Percentiles rank a stretch among this genome's conserved stretches.
phyloP scores from a whole-genome alignment of 2,888 invertebrate species.

The Lasius platythorax region DNA sequence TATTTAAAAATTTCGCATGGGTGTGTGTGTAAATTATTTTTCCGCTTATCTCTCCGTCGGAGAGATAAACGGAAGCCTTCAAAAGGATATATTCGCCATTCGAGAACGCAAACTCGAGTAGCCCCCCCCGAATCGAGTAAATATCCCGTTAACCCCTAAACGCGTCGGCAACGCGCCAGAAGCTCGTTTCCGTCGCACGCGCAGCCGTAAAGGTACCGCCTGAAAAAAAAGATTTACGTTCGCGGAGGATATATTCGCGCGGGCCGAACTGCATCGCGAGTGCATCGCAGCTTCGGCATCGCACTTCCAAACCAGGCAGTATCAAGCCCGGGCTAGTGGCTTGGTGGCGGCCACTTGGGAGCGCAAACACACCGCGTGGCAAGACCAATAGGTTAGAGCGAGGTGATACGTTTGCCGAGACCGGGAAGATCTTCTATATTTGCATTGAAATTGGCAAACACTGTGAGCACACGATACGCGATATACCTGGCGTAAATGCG shows the following conservation, averaged over 20 bases:
- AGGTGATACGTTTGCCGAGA: slow-evolving; percentile 75
- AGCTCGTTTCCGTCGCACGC: slow-evolving; percentile 22
- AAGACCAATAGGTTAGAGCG: slow-evolving; percentile 69
- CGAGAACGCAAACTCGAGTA: background rate
- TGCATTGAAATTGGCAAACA: slow-evolving; percentile 82
- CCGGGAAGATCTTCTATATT: slow-evolving; percentile 76
- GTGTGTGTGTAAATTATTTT: background rate
- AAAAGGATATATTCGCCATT: background rate
- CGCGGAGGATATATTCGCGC: slow-evolving; percentile 24
- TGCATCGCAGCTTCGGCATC: slow-evolving; percentile 17
- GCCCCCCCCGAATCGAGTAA: slow-evolving; percentile 31
- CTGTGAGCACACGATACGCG: slow-evolving; percentile 45
- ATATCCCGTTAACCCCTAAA: slow-evolving; percentile 34
- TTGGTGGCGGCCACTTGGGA: slow-evolving; percentile 57
- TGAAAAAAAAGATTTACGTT: slow-evolving; percentile 88
- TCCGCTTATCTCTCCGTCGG: background rate
- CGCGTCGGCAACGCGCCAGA: slow-evolving; percentile 39
- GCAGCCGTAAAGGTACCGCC: slow-evolving; percentile 3
- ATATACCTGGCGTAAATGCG: slow-evolving; percentile 25
- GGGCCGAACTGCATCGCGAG: slow-evolving; percentile 49
- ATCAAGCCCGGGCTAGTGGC: slow-evolving; percentile 46
- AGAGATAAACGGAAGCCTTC: background rate
- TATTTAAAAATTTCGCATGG: slow-evolving; percentile 26
- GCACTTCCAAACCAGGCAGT: slow-evolving; percentile 17
- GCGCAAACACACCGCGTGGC: slow-evolving; percentile 65